A percentile compares a stretch with the other conserved stretches of the same genome.
These are phyloP conservation scores for Equus quagga DNA, from an alignment of 2,113 vertebrate genomes.

Conservation along the genomic window DNA sequence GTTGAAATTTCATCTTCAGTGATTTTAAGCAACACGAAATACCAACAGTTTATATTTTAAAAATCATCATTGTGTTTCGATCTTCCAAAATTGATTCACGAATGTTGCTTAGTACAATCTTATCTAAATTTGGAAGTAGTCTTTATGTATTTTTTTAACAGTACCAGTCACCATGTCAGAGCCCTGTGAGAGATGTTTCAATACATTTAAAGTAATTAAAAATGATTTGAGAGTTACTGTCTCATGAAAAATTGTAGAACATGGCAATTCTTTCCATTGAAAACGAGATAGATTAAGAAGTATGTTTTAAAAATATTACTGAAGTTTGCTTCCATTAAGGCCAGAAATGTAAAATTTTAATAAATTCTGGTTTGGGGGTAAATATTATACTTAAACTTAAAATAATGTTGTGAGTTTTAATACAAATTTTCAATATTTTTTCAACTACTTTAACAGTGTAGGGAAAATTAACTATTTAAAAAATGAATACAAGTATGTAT, in stretches of 20 bases:
- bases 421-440: neutral
- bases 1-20: neutral
- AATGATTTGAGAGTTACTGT: neutral
- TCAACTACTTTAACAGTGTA: neutral
- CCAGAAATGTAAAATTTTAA: conserved; percentile 2
- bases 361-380: neutral
- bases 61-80: neutral
- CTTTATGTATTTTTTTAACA: neutral
- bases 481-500: neutral
- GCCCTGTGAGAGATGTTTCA: neutral
- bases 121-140: neutral
- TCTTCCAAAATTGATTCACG: neutral
- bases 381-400: conserved; percentile 4
- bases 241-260: neutral
- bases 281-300: neutral
- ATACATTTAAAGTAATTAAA: neutral
- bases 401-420: neutral
- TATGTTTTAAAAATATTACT: neutral
- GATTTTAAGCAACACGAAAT: neutral
- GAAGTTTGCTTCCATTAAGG: neutral
- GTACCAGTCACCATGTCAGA: neutral
- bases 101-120: neutral
- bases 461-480: neutral
- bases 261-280: neutral
- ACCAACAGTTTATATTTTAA: neutral